Evolutionary conservation across 1,140 invertebrate species (phyloP).

Genomic region (Rhagoletis zephyria): DNA sequence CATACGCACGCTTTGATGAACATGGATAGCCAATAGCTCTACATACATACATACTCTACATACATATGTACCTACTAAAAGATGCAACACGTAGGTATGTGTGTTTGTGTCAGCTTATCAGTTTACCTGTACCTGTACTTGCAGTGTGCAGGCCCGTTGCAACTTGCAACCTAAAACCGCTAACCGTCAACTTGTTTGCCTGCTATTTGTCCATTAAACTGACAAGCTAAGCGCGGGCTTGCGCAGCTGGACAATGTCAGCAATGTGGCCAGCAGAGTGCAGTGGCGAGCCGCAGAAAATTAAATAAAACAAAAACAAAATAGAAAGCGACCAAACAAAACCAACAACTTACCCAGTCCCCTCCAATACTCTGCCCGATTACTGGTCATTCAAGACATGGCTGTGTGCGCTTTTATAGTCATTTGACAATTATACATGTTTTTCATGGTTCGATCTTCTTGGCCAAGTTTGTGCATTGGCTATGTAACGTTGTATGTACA

Average conservation of each 20-base stretch:
- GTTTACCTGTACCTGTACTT: background rate
- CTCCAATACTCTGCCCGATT: background rate
- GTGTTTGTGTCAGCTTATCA: background rate
- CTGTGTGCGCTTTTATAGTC: conserved; percentile 24
- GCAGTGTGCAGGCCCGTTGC: conserved; percentile 26
- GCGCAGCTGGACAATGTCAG: conserved; percentile 38
- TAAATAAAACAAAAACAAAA: background rate
- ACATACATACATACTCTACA: background rate
- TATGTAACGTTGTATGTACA: background rate
- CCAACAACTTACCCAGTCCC: background rate
- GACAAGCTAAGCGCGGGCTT: conserved; percentile 33
- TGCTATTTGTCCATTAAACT: conserved; percentile 51
- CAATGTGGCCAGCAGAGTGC: background rate
- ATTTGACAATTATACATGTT: conserved; percentile 50
- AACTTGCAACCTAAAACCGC: conserved; percentile 47
- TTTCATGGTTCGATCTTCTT: conserved; percentile 36
- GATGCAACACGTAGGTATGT: background rate
- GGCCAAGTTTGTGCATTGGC: conserved; percentile 10
- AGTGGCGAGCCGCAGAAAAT: background rate
- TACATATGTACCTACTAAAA: background rate
- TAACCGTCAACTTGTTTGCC: conserved; percentile 45
- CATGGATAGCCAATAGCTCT: too few relatives aligned
- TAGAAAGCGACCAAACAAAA: background rate
- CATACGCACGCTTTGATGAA: background rate
- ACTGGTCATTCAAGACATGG: background rate